Base-by-base conservation (phyloP, 2,888 invertebrate genomes). In the Acleris emargana region DNA sequence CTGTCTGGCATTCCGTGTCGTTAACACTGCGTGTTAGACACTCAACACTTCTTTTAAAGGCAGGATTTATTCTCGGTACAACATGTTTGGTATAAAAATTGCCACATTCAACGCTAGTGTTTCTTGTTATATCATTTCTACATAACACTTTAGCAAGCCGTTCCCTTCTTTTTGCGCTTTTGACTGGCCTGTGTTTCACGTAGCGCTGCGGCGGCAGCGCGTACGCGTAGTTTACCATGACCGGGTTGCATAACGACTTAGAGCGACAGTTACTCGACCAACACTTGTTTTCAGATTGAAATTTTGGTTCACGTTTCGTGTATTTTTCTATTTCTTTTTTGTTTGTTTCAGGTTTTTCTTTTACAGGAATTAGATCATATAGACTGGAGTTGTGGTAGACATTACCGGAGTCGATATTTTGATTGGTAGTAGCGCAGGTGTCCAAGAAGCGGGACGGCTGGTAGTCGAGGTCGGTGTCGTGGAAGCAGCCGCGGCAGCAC, bases 331-430 rank as follows among this genome's bases (percentile, higher is more conserved):
- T 20, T 6, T 42, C 53, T 38, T 20, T 54, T 54, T 71, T 72
- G 18, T 66, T 63, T 71, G 78, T 82, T 5, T 70, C 18, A 2
- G 81, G 57, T 32, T 79, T 82, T 70, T 91, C 90, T 72, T 81
- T 90, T 2, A 91, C 90, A 1, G 91, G 91, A 20, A 87, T 70
- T 18, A 89, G 69, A 69, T 91, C 91, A 54, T 89, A 89, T 42
- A 83, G 75, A 61, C 81, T 84, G 3, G 88, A 81, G 68, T 91
- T 86, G 61, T 90, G 87, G 71, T 83, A 88, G 45, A 72, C 64
- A 25, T 75, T 74, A 17, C 73, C 76, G 16, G 71, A 71, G 47
- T 74, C 71, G 38, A 64, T 61, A 43, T 72, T 67, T 13, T 70
- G 70, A 64, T 59, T 69, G 43, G 43, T 11, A 9, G 55, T 18